Conservation (phyloP, 2,113 vertebrate species). For the Hydrolagus affinis region DNA sequence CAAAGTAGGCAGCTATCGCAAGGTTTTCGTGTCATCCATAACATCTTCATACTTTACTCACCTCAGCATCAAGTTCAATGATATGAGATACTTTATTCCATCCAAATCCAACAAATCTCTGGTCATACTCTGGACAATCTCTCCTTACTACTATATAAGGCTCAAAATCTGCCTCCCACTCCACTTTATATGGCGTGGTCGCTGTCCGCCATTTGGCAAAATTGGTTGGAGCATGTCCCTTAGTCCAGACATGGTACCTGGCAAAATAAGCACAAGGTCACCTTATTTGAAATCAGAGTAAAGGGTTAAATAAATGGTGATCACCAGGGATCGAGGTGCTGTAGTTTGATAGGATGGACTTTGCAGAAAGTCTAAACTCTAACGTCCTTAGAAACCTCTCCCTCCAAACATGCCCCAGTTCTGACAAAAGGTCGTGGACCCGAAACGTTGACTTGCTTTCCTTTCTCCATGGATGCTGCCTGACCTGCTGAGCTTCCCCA, state of each 20-base stretch:
- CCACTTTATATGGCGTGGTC: slow-evolving; percentile 72
- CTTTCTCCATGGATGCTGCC: too few relatives aligned
- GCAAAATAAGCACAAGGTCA: not conserved
- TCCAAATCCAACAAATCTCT: slow-evolving; percentile 89
- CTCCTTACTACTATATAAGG: slow-evolving; percentile 85
- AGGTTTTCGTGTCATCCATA: too few relatives aligned
- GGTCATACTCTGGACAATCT: slow-evolving; percentile 84
- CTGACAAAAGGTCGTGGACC: too few relatives aligned
- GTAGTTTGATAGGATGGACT: too few relatives aligned
- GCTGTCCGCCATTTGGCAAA: slow-evolving; percentile 87
- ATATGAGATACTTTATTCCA: slow-evolving; percentile 96
- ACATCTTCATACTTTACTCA: slow-evolving; percentile 41
- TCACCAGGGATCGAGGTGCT: too few relatives aligned
- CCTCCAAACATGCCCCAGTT: too few relatives aligned
- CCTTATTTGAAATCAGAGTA: not conserved
- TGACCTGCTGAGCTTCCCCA: too few relatives aligned
- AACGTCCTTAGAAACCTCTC: too few relatives aligned
- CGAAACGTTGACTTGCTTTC: too few relatives aligned
- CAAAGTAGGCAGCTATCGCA: too few relatives aligned
- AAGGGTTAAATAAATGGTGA: not conserved
- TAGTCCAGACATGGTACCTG: slow-evolving; percentile 91
- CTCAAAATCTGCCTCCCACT: slow-evolving; percentile 87
- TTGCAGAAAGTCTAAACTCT: too few relatives aligned
- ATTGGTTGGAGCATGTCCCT: slow-evolving; percentile 79
- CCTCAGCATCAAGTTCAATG: slow-evolving; percentile 91